Evolutionary conservation across 1,140 invertebrate species (phyloP).

Genomic region (Micrasema longulum): DNA sequence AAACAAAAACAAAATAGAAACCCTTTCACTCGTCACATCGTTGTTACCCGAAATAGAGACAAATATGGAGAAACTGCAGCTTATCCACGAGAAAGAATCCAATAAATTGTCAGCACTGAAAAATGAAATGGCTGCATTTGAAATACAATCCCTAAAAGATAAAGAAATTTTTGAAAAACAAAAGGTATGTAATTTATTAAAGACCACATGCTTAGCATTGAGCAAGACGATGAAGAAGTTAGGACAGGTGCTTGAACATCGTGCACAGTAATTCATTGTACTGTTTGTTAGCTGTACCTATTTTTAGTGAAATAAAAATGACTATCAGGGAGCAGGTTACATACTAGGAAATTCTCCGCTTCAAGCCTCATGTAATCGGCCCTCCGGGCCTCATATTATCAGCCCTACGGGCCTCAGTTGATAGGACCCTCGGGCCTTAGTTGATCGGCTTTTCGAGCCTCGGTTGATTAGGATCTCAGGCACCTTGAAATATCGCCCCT

Average conservation of each 20-base stretch:
- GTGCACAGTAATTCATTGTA: too few relatives aligned
- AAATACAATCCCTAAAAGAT: conserved; percentile 64
- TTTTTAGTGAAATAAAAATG: background rate
- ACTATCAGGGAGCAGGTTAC: too few relatives aligned
- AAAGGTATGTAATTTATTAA: conserved; percentile 66
- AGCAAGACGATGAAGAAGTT: background rate
- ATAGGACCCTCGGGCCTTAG: too few relatives aligned
- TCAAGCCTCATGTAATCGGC: too few relatives aligned
- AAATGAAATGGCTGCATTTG: conserved; percentile 61
- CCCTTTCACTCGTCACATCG: conserved; percentile 30
- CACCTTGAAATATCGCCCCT: too few relatives aligned
- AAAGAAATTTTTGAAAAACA: conserved; percentile 69
- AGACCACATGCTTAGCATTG: too few relatives aligned
- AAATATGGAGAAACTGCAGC: conserved; percentile 44
- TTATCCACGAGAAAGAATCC: conserved; percentile 40
- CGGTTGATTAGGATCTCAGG: too few relatives aligned
- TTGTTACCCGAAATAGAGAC: conserved; percentile 35
- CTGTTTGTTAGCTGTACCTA: too few relatives aligned
- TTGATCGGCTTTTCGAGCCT: too few relatives aligned
- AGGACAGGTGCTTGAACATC: background rate
- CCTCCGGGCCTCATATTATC: too few relatives aligned
- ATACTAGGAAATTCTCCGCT: too few relatives aligned
- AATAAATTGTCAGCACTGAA: conserved; percentile 32
- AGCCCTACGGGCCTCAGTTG: too few relatives aligned
- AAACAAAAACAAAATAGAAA: conserved; percentile 27